Evolutionary conservation across 2,888 invertebrate species (phyloP).

Genomic region (Acrocera orbiculus): DNA sequence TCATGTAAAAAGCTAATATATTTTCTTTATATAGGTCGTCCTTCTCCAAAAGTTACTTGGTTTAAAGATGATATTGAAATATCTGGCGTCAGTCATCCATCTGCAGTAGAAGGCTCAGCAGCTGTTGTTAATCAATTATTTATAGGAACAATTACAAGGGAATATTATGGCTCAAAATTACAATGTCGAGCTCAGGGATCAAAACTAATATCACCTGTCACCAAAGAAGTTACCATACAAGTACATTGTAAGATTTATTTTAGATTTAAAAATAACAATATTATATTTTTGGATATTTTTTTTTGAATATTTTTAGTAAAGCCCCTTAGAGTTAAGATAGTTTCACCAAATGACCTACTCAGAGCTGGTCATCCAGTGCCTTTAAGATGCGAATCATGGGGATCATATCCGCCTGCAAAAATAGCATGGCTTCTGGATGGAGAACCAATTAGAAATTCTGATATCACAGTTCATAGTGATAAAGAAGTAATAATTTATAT

Average conservation of each 20-base stretch:
- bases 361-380: slow-evolving; percentile 57
- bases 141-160: slow-evolving; percentile 50
- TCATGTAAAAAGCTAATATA: not conserved
- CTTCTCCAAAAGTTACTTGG: slow-evolving; percentile 68
- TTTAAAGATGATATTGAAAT: slow-evolving; percentile 58
- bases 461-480: slow-evolving; percentile 39
- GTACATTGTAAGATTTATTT: slow-evolving; percentile 40
- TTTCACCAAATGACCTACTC: slow-evolving; percentile 50
- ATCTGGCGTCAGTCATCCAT: slow-evolving; percentile 49
- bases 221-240: slow-evolving; percentile 57
- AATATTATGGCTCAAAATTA: slow-evolving; percentile 52
- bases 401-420: slow-evolving; percentile 68
- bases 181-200: slow-evolving; percentile 64
- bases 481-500: slow-evolving; percentile 23
- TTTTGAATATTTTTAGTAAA: slow-evolving; percentile 41
- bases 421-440: slow-evolving; percentile 65
- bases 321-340: slow-evolving; percentile 56
- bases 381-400: slow-evolving; percentile 61
- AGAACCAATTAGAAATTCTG: slow-evolving; percentile 43
- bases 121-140: slow-evolving; percentile 58
- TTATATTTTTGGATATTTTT: slow-evolving; percentile 7
- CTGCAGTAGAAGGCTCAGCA: slow-evolving; percentile 40
- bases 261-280: not conserved
- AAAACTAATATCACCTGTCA: slow-evolving; percentile 47
- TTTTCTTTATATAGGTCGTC: slow-evolving; percentile 43